Evolutionary conservation across 2,797 vertebrate species (phyloP).

Genomic region (Sebastes diploproa): DNA sequence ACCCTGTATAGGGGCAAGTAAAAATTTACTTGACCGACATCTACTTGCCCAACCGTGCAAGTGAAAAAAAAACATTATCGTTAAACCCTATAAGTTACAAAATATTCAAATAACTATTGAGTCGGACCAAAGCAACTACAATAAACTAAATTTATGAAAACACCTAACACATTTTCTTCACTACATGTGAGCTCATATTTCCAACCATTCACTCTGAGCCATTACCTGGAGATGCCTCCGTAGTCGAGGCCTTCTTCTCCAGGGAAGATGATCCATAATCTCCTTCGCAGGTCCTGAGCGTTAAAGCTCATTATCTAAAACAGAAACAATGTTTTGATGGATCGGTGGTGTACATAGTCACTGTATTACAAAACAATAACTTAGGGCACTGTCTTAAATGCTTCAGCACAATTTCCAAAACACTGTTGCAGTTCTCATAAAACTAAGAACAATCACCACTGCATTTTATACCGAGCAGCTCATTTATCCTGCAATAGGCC

Average conservation of each 20-base stretch:
- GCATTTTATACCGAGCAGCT: neutral
- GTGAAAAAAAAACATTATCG: too few species aligned
- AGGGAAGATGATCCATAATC: slow-evolving; percentile 97
- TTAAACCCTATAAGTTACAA: neutral
- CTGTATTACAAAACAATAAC: neutral
- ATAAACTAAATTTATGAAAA: neutral
- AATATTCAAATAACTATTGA: neutral
- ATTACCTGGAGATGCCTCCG: slow-evolving; percentile 96
- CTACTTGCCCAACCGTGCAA: too few species aligned
- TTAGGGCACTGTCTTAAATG: neutral
- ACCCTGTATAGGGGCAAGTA: fast-evolving
- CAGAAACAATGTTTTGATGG: neutral
- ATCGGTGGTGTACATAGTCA: neutral
- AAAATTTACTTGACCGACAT: too few species aligned
- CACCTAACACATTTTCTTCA: neutral
- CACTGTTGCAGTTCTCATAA: neutral
- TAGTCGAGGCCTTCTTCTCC: slow-evolving; percentile 99
- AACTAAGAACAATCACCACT: neutral
- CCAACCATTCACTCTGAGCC: neutral
- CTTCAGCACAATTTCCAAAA: neutral
- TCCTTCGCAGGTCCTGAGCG: slow-evolving; percentile 92
- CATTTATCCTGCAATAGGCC: neutral
- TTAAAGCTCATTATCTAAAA: slow-evolving; percentile 97
- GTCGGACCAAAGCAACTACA: neutral
- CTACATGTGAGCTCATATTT: neutral